Conservation (phyloP, 2,888 invertebrate genomes). For the Tethea ocularis region DNA sequence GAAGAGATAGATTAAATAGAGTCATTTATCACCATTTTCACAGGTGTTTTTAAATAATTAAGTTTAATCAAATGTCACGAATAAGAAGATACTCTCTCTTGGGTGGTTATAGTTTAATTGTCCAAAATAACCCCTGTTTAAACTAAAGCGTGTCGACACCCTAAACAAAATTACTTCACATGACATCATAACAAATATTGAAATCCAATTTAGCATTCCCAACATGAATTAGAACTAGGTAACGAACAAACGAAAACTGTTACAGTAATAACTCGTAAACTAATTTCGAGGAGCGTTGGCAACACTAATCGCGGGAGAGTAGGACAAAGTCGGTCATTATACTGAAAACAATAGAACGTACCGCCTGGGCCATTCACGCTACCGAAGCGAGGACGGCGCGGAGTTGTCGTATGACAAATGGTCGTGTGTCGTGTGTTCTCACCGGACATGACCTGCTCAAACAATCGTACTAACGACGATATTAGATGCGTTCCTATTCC, state of each 20-base stretch:
- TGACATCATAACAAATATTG: background rate
- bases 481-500: slow-evolving; percentile 19
- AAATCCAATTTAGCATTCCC: background rate
- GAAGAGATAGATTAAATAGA: no score
- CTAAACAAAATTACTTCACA: background rate
- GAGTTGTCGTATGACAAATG: slow-evolving; percentile 61
- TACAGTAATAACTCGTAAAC: slow-evolving; percentile 35
- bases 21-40: no score
- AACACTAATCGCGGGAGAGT: slow-evolving; percentile 43
- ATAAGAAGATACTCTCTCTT: no score
- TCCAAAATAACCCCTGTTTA: background rate
- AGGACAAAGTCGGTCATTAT: slow-evolving; percentile 51
- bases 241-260: slow-evolving; percentile 5
- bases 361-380: slow-evolving; percentile 53
- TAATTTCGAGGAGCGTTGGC: slow-evolving; percentile 34
- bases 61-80: no score
- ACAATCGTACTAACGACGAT: slow-evolving; percentile 39
- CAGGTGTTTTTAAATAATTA: no score
- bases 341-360: slow-evolving; percentile 52
- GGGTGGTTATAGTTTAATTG: background rate
- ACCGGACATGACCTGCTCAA: slow-evolving; percentile 48
- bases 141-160: background rate
- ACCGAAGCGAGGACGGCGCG: slow-evolving; percentile 32
- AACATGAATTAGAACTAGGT: background rate
- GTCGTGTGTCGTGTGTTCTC: slow-evolving; percentile 43